Percentiles rank a stretch among this genome's conserved stretches.
Conservation (phyloP, 2,888 invertebrate species). For the Scaptomyza tumidula region DNA sequence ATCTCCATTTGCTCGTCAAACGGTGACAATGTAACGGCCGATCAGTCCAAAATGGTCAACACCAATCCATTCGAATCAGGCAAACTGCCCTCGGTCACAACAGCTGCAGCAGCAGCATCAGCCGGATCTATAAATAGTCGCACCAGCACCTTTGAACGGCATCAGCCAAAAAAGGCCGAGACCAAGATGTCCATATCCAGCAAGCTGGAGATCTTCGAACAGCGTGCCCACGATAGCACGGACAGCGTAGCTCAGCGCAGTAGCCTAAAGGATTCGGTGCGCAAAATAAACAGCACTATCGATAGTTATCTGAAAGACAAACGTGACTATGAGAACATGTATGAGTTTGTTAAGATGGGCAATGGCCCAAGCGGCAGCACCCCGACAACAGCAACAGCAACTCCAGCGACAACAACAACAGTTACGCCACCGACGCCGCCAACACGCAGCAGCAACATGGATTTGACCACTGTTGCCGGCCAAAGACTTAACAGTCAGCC, state of each 20-base stretch:
- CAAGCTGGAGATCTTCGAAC: conserved; percentile 83
- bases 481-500: conserved; percentile 62
- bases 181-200: conserved; percentile 78
- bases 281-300: conserved; percentile 84
- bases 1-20: conserved; percentile 85
- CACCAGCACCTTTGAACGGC: conserved; percentile 82
- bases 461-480: conserved; percentile 60
- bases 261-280: conserved; percentile 84
- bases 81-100: conserved; percentile 31
- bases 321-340: conserved; percentile 83
- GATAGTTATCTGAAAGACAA: conserved; percentile 84
- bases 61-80: conserved; percentile 56
- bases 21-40: conserved; percentile 82
- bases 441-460: conserved; percentile 71
- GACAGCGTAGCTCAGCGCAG: conserved; percentile 70
- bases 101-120: conserved; percentile 11
- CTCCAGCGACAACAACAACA: conserved; percentile 36
- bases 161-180: conserved; percentile 75
- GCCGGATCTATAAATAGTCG: conserved; percentile 65
- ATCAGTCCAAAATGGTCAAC: conserved; percentile 50
- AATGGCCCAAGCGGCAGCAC: conserved; percentile 22
- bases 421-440: conserved; percentile 81
- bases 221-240: conserved; percentile 47
- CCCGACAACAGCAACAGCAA: conserved; percentile 16
- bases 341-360: conserved; percentile 81